Evolutionary conservation across 2,113 vertebrate species (phyloP), one percentile per base, ranked within the genome.

Genomic region (Pipra filicauda): DNA sequence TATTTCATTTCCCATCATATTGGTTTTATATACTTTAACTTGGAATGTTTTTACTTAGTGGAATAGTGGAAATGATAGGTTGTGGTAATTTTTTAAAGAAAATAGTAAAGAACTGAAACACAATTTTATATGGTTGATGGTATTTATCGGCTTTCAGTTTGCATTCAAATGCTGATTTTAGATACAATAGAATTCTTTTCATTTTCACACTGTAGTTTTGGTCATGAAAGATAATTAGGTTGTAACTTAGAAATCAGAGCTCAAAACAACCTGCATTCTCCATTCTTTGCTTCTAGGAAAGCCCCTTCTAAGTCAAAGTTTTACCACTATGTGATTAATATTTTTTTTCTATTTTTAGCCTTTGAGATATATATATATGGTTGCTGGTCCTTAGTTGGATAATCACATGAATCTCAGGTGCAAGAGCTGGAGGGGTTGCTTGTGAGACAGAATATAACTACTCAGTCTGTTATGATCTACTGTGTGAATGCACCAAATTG

Each of bases 351-450:
- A 2, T 30, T 95, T 77, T 46, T 59, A 69, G 19, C 4, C 14
- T 26, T 65, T 49, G 21, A 58, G 15, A 3, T 9, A 2, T 33
- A 3, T 23, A 3, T n/a, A 33, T 6, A 12, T 4, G 2, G 7
- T 54, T 67, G 1, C 16, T 81, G 14, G 28, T 65, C 54, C n/a
- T 65, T 46, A 54, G n/a, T 51, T 93, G 59, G 76, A 15, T 48
- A 73, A 64, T 55, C 44, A 35, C 13, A 28, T 51, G 17, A 81
- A 59, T 87, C 22, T 76, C 49, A 80, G 9, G 44, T 15, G 5
- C 24, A 80, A 69, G 28, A 80, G 4, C 14, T n/a, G 44, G 69
- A 72, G 12, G 17, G 5, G 14, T n/a, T 80, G 5, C 15, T 51
- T 76, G 20, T 43, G 39, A 87, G 58, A 69, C 15, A 46, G 31